phyloP scores from a whole-genome alignment of 2,797 vertebrate genomes.

The Myotis myotis region DNA sequence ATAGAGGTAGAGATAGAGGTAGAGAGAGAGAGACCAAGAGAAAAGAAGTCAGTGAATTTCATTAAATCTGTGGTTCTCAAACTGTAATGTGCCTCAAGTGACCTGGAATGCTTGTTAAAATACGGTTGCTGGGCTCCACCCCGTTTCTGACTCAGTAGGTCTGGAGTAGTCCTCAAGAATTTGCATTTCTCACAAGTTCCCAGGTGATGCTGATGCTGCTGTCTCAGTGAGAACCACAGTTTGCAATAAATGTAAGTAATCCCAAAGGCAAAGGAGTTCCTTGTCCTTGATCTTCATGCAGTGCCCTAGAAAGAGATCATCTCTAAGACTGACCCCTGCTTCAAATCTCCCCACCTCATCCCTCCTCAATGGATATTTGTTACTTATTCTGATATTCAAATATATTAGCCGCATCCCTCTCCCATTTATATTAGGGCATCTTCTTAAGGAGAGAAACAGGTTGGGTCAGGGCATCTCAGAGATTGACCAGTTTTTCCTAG shows the following conservation, averaged over 20 bases:
- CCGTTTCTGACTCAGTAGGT: neutral
- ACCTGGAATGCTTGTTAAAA: neutral
- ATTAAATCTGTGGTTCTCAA: neutral
- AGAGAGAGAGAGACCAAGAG: neutral
- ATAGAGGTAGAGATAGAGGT: no score
- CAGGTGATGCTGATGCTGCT: neutral
- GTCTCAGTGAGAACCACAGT: neutral
- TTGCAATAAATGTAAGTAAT: neutral
- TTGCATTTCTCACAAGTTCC: neutral
- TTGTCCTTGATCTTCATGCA: neutral
- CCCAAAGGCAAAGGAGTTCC: neutral
- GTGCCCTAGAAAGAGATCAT: neutral
- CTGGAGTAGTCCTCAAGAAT: neutral
- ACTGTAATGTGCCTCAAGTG: neutral
- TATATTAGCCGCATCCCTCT: neutral
- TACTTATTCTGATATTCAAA: neutral
- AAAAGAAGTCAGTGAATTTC: neutral
- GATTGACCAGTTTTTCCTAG: neutral
- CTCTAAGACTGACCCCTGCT: neutral
- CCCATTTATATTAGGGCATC: neutral
- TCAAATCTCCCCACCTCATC: neutral
- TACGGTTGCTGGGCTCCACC: neutral
- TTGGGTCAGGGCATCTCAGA: neutral
- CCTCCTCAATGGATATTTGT: neutral
- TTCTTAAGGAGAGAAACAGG: neutral